Conservation (phyloP, 2,113 vertebrate genomes). For the Xiphophorus maculatus region DNA sequence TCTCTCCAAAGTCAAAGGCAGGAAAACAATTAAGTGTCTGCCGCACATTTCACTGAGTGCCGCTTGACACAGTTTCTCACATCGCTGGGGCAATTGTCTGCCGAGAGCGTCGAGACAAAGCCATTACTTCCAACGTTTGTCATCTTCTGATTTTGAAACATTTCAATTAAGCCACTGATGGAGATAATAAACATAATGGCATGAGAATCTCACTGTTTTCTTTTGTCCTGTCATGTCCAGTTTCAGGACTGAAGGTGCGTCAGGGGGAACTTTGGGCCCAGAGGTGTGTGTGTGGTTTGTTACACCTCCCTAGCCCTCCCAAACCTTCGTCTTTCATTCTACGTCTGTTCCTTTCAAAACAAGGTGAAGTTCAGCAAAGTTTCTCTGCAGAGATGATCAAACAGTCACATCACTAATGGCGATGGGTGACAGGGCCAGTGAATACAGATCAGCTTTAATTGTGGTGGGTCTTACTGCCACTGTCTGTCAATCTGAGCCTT, state of each 20-base stretch:
- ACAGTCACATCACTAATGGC: slow-evolving; percentile 93
- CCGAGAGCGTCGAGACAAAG: slow-evolving; percentile 76
- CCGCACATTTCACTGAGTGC: slow-evolving; percentile 76
- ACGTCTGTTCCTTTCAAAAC: slow-evolving; percentile 90
- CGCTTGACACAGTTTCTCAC: slow-evolving; percentile 84
- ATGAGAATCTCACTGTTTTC: slow-evolving; percentile 66
- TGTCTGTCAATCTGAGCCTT: slow-evolving; percentile 99
- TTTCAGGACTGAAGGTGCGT: slow-evolving; percentile 58
- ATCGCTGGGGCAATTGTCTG: slow-evolving; percentile 81
- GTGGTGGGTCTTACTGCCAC: slow-evolving; percentile 98
- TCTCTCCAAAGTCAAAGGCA: slow-evolving; percentile 81
- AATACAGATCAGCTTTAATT: slow-evolving; percentile 99
- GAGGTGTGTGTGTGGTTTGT: slow-evolving; percentile 24
- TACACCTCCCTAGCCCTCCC: slow-evolving; percentile 33
- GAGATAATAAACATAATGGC: slow-evolving; percentile 76
- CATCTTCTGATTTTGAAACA: slow-evolving; percentile 78
- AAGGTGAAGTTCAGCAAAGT: slow-evolving; percentile 91
- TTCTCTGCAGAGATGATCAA: slow-evolving; percentile 89
- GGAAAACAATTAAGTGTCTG: slow-evolving; percentile 85
- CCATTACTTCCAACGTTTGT: slow-evolving; percentile 80
- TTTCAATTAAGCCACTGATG: slow-evolving; percentile 80
- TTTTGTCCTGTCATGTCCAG: slow-evolving; percentile 65
- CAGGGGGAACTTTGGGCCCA: slow-evolving; percentile 47
- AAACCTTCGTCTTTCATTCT: slow-evolving; percentile 76
- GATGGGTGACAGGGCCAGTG: slow-evolving; percentile 94